Conservation (phyloP, 2,888 invertebrate species). For the Heliconius cydno region DNA sequence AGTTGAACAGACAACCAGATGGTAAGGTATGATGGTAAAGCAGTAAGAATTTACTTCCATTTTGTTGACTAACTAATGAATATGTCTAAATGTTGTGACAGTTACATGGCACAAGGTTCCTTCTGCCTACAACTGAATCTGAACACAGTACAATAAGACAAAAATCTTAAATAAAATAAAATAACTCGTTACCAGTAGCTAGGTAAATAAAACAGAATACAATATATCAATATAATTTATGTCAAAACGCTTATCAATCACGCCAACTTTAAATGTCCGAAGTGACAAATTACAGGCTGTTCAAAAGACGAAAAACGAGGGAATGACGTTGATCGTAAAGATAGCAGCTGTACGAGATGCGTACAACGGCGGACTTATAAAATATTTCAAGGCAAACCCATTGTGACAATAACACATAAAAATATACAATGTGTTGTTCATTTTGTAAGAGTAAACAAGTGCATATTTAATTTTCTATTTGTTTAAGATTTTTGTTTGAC, state of each 20-base stretch:
- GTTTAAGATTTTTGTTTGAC: background rate
- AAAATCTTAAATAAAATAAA: background rate
- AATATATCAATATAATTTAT: constrained; percentile 8
- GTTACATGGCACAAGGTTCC: background rate
- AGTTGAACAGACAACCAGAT: background rate
- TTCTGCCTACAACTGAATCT: background rate
- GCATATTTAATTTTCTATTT: background rate
- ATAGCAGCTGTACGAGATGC: constrained; percentile 24
- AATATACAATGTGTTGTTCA: background rate
- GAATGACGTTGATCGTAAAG: constrained; percentile 22
- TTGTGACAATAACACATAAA: background rate
- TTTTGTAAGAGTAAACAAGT: background rate
- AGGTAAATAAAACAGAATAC: background rate
- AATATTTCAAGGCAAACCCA: constrained; percentile 9
- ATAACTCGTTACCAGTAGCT: background rate
- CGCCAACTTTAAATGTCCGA: constrained; percentile 37
- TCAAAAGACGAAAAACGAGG: constrained; percentile 34
- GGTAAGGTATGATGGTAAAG: too few species aligned
- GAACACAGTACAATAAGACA: background rate
- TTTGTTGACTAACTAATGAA: background rate
- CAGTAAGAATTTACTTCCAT: background rate
- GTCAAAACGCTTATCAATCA: constrained; percentile 44
- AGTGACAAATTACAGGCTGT: constrained; percentile 43
- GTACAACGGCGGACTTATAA: constrained; percentile 7
- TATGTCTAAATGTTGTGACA: background rate